These are phyloP conservation scores for Philhelius pedissequus DNA, from an alignment of 2,888 invertebrate species.

Conservation along the genomic window DNA sequence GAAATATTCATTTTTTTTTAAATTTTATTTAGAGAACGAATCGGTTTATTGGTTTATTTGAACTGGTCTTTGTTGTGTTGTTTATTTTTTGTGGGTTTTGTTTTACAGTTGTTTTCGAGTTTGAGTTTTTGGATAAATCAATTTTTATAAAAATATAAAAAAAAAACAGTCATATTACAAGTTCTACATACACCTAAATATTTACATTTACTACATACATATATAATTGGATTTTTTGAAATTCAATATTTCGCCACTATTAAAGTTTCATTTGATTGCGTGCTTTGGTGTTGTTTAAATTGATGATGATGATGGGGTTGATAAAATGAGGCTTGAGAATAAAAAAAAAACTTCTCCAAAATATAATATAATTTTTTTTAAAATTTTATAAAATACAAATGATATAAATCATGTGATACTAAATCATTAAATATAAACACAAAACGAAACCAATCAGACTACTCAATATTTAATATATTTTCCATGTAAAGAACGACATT, in stretches of 20 bases:
- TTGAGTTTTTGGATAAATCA: conserved; percentile 31
- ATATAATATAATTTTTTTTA: too few species aligned
- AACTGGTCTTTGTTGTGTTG: conserved; percentile 20
- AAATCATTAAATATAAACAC: neutral
- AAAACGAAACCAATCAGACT: neutral
- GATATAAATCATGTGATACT: too few species aligned
- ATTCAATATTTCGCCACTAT: neutral
- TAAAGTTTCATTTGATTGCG: neutral
- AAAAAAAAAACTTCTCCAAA: neutral
- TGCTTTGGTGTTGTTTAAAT: neutral
- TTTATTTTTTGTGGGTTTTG: neutral
- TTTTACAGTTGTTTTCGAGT: neutral
- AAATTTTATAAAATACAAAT: too few species aligned
- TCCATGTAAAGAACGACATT: neutral
- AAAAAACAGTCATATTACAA: conserved; percentile 41
- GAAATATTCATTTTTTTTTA: neutral
- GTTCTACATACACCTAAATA: conserved; percentile 19
- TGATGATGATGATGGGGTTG: neutral
- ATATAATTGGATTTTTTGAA: conserved; percentile 20
- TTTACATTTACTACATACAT: conserved; percentile 29
- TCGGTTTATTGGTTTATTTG: conserved; percentile 23
- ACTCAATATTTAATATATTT: neutral
- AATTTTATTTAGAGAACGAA: conserved; percentile 16
- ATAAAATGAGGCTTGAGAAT: neutral
- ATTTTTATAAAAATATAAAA: conserved; percentile 64